These are phyloP conservation scores for Phalacrocorax pelagicus DNA, from an alignment of 2,113 vertebrate genomes.

Conservation along the genomic window DNA sequence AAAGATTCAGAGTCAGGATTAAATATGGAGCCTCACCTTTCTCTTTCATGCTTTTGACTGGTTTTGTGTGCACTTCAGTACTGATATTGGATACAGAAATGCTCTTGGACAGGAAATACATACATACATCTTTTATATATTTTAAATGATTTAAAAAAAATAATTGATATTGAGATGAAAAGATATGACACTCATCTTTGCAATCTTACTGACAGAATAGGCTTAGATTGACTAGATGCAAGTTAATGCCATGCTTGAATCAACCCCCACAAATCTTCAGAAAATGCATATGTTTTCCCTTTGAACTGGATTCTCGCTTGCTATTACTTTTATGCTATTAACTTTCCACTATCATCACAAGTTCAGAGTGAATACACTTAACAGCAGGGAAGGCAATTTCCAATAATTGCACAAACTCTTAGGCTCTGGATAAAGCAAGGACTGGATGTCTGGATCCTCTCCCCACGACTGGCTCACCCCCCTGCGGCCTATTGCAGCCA, in stretches of 20 bases:
- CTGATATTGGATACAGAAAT: background rate
- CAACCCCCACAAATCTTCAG: background rate
- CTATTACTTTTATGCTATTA: background rate
- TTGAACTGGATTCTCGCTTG: background rate
- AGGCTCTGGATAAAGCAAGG: background rate
- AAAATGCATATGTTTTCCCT: background rate
- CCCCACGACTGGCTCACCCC: background rate
- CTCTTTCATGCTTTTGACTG: background rate
- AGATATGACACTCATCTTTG: background rate
- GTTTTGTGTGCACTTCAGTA: background rate
- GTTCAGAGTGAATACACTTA: background rate
- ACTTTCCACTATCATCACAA: background rate
- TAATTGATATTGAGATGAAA: background rate
- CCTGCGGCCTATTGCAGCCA: background rate
- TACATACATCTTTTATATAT: background rate
- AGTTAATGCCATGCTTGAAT: background rate
- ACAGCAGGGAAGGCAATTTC: background rate
- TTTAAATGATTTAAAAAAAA: constrained; percentile 1
- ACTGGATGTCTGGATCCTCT: background rate
- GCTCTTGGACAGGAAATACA: background rate
- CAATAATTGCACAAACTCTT: background rate
- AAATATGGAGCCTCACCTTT: background rate
- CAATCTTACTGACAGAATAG: background rate
- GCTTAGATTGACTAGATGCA: background rate
- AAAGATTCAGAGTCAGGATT: background rate